Conservation (phyloP, 2,797 vertebrate species). For the Dryobates pubescens region DNA sequence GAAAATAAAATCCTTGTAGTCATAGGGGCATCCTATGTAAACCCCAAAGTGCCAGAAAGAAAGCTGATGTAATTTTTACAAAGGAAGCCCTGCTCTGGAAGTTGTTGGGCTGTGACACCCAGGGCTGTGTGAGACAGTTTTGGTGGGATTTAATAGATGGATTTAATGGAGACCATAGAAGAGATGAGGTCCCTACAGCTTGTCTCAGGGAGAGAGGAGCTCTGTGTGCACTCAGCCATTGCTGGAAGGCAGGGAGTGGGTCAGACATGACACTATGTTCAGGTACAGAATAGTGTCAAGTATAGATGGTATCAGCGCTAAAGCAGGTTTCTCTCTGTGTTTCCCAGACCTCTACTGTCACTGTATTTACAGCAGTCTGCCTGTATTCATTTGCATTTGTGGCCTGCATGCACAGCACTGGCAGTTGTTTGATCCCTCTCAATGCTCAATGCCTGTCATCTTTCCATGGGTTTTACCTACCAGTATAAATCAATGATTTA, state of each 20-base stretch:
- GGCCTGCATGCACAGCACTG: neutral
- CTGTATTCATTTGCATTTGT: neutral
- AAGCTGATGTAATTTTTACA: neutral
- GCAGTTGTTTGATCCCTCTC: neutral
- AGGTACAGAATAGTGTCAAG: too few relatives aligned
- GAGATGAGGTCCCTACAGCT: neutral
- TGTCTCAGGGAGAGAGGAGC: neutral
- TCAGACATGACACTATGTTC: neutral
- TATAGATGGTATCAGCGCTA: neutral
- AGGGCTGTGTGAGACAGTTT: neutral
- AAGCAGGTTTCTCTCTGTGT: accelerated
- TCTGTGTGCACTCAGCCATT: neutral
- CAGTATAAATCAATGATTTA: neutral
- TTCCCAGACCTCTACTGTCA: neutral
- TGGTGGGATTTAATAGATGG: neutral
- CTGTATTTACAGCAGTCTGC: neutral
- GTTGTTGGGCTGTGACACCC: neutral
- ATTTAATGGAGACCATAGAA: neutral
- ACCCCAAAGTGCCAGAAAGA: neutral
- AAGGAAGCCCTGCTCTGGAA: neutral
- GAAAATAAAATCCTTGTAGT: neutral
- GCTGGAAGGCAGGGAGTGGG: too few relatives aligned
- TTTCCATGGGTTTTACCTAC: neutral
- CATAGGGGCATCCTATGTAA: neutral
- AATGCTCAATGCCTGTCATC: neutral